Evolutionary conservation across 2,113 vertebrate genomes (phyloP), one percentile per base, ranked within the genome.

Genomic region (Dicaeum eximium): DNA sequence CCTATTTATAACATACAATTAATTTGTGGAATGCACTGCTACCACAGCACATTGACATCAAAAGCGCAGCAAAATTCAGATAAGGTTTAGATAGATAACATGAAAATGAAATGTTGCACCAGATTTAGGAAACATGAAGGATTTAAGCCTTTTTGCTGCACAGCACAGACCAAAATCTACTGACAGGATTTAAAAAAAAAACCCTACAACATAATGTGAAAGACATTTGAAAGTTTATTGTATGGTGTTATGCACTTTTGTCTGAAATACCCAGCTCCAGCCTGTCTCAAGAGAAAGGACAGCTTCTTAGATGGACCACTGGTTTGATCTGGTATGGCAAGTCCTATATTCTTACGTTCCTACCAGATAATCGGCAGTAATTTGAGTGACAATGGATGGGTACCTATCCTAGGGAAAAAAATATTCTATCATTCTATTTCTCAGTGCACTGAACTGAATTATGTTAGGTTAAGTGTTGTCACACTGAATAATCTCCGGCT

Each of bases 401-500:
- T 72, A 93, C 40, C 44, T 44, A 93, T 86, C 47, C 67, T 88
- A 94, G 85, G 67, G 82, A 51, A 94, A 65, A 90, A 90, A 93
- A 70, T 13, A 91, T 24, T 88, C 56, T 78, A 88, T 84, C 90
- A 72, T 84, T 95, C 77, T 84, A 84, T 74, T 92, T 86, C 60
- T 95, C 78, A 93, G 93, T 69, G 90, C 88, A 94, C 72, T 96
- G 95, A 94, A 94, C 88, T 96, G 95, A 83, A 90, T 78, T 95
- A 95, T 75, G 82, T 88, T 90, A 91, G 91, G 93, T 97, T 95
- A 96, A 97, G 79, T 92, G 90, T 96, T 93, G 90, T 95, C 95
- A 97, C 80, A 95, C 88, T 90, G 96, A 93, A 95, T 97, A 96
- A 96, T 96, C 86, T 81, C 72, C 67, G 66, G 57, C 78, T 79